Evolutionary conservation across 2,113 vertebrate genomes (phyloP).

Genomic region (Brachyhypopomus occidentalis): DNA sequence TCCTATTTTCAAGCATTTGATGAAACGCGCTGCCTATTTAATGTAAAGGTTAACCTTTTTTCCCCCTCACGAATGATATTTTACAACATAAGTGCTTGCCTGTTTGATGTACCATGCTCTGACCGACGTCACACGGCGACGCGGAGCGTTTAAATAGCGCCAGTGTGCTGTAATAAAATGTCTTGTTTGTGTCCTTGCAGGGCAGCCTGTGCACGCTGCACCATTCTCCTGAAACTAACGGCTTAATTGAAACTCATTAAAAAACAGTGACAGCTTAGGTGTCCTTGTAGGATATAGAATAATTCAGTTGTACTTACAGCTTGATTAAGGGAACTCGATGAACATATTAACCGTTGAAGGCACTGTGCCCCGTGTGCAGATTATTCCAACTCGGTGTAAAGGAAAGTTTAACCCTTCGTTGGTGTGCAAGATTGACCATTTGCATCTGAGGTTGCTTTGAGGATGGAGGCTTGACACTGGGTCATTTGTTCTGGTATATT

Average conservation of each 20-base stretch:
- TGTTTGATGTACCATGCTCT: background rate
- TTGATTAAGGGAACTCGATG: constrained; percentile 73
- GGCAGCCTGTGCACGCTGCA: constrained; percentile 48
- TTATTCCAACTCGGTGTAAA: constrained; percentile 33
- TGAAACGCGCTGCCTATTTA: background rate
- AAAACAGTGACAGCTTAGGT: constrained; percentile 78
- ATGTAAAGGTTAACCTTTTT: constrained; percentile 35
- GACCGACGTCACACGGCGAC: background rate
- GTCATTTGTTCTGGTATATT: background rate
- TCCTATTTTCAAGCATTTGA: constrained; percentile 8
- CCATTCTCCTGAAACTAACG: constrained; percentile 74
- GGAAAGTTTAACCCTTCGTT: background rate
- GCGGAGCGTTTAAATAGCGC: constrained; percentile 1
- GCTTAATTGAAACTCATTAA: constrained; percentile 83
- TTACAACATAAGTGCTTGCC: background rate
- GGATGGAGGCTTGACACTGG: background rate
- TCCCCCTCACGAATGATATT: constrained; percentile 38
- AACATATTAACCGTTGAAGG: constrained; percentile 66
- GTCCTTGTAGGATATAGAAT: constrained; percentile 79
- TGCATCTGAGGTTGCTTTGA: background rate
- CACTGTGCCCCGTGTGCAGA: constrained; percentile 49
- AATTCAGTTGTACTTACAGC: constrained; percentile 76
- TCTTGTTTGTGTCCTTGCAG: constrained; percentile 55
- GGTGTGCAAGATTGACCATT: background rate
- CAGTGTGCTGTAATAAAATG: constrained; percentile 36